These are phyloP conservation scores for Vidua chalybeata DNA, from an alignment of 2,113 vertebrate species.

Conservation along the genomic window DNA sequence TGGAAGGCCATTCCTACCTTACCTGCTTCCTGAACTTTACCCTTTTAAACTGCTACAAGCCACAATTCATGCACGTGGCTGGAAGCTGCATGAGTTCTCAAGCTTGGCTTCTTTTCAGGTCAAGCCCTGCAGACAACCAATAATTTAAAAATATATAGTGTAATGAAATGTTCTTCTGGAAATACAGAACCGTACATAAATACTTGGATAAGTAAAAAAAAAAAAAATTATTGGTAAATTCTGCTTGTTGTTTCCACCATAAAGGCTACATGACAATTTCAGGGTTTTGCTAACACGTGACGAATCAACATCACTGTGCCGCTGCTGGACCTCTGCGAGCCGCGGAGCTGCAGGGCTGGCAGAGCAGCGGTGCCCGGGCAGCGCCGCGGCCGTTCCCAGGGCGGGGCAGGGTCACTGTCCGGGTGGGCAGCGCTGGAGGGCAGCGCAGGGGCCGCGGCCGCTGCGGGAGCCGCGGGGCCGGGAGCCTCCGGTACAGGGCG, in stretches of 20 bases:
- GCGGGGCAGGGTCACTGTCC: too few relatives aligned
- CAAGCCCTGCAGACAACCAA: neutral
- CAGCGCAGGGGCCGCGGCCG: neutral
- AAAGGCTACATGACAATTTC: neutral
- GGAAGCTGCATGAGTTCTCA: neutral
- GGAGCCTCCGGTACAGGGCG: neutral
- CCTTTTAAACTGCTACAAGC: neutral
- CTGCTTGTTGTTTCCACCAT: neutral
- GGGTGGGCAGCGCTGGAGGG: neutral
- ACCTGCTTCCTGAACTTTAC: neutral
- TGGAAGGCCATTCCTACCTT: neutral
- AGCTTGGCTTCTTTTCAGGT: neutral
- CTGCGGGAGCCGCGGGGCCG: neutral
- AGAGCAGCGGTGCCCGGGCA: rapidly evolving
- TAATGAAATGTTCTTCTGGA: neutral
- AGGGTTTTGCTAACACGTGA: rapidly evolving
- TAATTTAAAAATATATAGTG: rapidly evolving
- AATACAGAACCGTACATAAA: neutral
- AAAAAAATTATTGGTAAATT: neutral
- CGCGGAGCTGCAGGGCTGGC: rapidly evolving
- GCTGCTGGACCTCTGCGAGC: neutral
- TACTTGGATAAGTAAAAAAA: neutral
- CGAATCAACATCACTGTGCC: rapidly evolving
- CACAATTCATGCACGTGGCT: neutral
- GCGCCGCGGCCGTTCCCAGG: rapidly evolving